A percentile compares a stretch with the other conserved stretches of the same genome.
phyloP scores from a whole-genome alignment of 2,888 invertebrate genomes.

The Eupithecia subfuscata region DNA sequence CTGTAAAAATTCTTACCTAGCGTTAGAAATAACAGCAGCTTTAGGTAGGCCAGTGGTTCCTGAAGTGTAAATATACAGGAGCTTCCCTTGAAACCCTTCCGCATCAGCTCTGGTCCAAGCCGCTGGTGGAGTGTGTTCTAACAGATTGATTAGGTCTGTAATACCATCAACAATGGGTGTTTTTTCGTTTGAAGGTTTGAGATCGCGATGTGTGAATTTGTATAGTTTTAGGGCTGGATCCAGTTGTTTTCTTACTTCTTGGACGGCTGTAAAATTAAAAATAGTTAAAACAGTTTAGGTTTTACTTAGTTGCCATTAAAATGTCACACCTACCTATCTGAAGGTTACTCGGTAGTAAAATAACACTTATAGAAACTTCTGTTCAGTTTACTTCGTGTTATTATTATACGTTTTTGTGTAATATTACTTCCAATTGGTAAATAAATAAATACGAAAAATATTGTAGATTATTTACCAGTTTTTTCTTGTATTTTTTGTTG shows the following conservation, averaged over 20 bases:
- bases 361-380: too few species aligned
- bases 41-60: constrained; percentile 99
- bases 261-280: constrained; percentile 83
- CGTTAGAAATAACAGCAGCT: constrained; percentile 97
- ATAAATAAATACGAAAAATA: too few species aligned
- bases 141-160: constrained; percentile 84
- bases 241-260: constrained; percentile 87
- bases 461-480: background rate
- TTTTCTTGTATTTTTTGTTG: background rate
- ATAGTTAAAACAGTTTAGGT: background rate
- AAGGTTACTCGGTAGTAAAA: too few species aligned
- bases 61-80: constrained; percentile 98
- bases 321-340: background rate
- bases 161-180: constrained; percentile 67
- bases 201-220: constrained; percentile 75
- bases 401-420: too few species aligned
- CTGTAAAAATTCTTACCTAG: constrained; percentile 85
- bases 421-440: too few species aligned
- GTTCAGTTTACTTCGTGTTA: background rate
- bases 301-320: background rate
- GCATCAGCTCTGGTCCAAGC: constrained; percentile 85
- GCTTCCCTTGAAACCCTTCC: constrained; percentile 89
- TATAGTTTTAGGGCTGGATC: constrained; percentile 88
- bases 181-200: constrained; percentile 54
- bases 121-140: constrained; percentile 83